Base-by-base conservation (phyloP, 2,113 vertebrate species). In the Xiphophorus maculatus region DNA sequence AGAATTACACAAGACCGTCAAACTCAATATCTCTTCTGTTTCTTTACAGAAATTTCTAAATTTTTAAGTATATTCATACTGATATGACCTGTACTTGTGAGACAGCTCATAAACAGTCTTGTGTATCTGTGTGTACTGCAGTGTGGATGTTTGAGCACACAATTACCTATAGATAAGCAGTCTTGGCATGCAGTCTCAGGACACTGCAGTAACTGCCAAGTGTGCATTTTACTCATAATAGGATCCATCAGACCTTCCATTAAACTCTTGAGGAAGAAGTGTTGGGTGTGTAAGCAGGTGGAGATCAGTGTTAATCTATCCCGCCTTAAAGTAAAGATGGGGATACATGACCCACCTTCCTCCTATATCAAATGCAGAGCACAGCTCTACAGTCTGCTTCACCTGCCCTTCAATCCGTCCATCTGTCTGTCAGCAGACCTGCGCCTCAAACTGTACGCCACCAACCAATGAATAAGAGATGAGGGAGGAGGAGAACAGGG, bases 371-470 rank as follows among this genome's bases (percentile, higher is more conserved):
- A 69, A 71, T 48, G 22, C 60, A 78, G 71, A 22, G 58, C 66
- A 33, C 60, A 35, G 66, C 35, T 73, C 51, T 66, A 40, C 66
- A 58, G 60, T 81, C 77, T 25, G 19, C n/a, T 67, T 48, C 69
- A 69, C 51, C 80, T 80, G 78, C 70, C 83, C 77, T 69, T 85
- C 83, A 84, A 69, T 83, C 82, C 73, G 62, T 62, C 84, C 65
- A 71, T 65, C 73, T 14, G 71, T 86, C 81, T 71, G 75, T 88
- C 64, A 30, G 30, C 82, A 79, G 73, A 82, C 58, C 80, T 83
- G 80, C 82, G 84, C 70, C 88, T 92, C 90, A 91, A 92, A 86
- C 89, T 90, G 81, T 84, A 86, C 85, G 89, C 88, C 77, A 68
- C 77, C 65, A 29, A 4, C 2, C 3, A 54, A 89, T 92, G 73